These are phyloP conservation scores for Poeciliopsis retropinna DNA, from an alignment of 2,113 vertebrate species.

Conservation along the genomic window DNA sequence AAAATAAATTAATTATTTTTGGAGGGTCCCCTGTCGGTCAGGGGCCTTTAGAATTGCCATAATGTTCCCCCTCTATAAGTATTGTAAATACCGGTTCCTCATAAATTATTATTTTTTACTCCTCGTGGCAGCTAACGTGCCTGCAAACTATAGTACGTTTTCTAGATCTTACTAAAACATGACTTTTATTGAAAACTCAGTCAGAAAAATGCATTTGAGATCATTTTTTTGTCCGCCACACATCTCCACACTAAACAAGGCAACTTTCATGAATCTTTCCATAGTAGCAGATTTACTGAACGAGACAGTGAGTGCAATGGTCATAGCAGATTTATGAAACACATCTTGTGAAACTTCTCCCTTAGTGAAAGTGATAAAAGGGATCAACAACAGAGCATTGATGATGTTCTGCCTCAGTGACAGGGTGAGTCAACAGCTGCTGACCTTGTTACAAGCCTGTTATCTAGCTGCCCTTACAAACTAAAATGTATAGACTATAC, in stretches of 20 bases:
- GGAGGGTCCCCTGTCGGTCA: too few relatives aligned
- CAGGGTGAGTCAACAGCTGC: constrained; percentile 35
- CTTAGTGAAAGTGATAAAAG: constrained; percentile 37
- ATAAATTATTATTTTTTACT: background rate
- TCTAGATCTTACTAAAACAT: too few relatives aligned
- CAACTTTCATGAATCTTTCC: background rate
- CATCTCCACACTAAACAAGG: background rate
- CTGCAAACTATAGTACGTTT: too few relatives aligned
- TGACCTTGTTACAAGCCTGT: constrained; percentile 21
- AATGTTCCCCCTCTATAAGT: background rate
- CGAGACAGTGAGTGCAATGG: background rate
- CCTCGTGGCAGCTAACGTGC: too few relatives aligned
- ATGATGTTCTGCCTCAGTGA: constrained; percentile 25
- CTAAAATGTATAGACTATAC: background rate
- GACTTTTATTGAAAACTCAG: background rate
- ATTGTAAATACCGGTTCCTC: background rate
- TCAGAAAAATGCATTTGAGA: background rate
- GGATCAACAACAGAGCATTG: constrained; percentile 29
- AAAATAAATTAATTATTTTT: too few relatives aligned
- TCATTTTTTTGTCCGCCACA: background rate
- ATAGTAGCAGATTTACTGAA: background rate
- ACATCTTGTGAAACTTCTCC: constrained; percentile 16
- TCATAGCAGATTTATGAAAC: background rate
- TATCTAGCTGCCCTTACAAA: constrained; percentile 1
- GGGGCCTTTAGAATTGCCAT: too few relatives aligned